Conservation (phyloP, 2,113 vertebrate species). For the Salvelinus sp. region DNA sequence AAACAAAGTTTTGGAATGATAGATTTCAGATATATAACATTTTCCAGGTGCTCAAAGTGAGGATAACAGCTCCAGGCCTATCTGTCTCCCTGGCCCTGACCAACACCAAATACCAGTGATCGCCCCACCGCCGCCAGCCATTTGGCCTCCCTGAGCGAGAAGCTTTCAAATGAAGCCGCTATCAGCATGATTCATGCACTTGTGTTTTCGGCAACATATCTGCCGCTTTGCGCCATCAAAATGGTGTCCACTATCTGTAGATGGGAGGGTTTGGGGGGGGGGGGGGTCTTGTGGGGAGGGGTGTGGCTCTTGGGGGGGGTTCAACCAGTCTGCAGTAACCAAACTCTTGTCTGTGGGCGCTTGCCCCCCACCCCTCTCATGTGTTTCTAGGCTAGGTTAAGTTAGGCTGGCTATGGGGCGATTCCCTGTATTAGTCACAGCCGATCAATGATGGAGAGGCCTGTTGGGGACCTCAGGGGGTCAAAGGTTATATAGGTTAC, state of each 20-base stretch:
- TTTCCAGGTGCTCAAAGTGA: constrained; percentile 1
- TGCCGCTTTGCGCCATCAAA: no score
- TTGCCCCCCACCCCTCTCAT: neutral
- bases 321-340: constrained; percentile 41
- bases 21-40: neutral
- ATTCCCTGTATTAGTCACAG: constrained; percentile 61
- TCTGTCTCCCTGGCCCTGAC: neutral
- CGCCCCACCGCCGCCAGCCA: neutral
- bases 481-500: constrained; percentile 46
- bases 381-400: constrained; percentile 1
- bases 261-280: neutral
- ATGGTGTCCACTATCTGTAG: no score
- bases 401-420: constrained; percentile 27
- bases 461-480: constrained; percentile 39
- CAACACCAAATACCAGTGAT: constrained; percentile 37
- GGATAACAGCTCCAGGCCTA: constrained; percentile 4
- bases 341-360: constrained; percentile 29
- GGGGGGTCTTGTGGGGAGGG: neutral
- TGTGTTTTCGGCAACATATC: no score
- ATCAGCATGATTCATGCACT: no score
- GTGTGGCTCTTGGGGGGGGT: neutral
- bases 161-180: no score
- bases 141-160: no score
- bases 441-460: constrained; percentile 55
- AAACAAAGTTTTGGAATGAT: no score